Evolutionary conservation across 2,113 vertebrate species (phyloP).

Genomic region (Sprattus sprattus): DNA sequence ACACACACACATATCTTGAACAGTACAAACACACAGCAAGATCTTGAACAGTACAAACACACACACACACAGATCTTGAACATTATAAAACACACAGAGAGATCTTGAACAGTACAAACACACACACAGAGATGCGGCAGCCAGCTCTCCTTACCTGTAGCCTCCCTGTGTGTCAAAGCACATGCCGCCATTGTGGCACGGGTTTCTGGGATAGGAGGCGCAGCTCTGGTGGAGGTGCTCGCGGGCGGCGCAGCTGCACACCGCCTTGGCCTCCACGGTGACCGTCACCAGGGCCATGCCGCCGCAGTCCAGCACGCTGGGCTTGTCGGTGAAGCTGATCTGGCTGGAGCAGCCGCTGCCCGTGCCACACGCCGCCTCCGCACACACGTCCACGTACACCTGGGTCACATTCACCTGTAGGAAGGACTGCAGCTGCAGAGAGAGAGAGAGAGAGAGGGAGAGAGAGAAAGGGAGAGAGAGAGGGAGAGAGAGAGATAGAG

Average conservation of each 20-base stretch:
- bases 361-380: conserved; percentile 63
- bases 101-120: too few relatives aligned
- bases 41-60: too few relatives aligned
- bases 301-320: conserved; percentile 73
- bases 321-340: conserved; percentile 67
- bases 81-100: too few relatives aligned
- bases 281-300: conserved; percentile 75
- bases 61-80: too few relatives aligned
- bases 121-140: too few relatives aligned
- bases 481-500: neutral
- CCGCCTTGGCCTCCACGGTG: conserved; percentile 55
- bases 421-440: conserved; percentile 76
- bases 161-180: conserved; percentile 79
- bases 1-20: too few relatives aligned
- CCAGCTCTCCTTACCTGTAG: conserved; percentile 75
- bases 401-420: conserved; percentile 76
- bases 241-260: conserved; percentile 71
- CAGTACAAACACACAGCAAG: too few relatives aligned
- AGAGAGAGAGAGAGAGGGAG: conserved; percentile 34
- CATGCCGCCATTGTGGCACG: conserved; percentile 81
- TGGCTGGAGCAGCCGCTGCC: conserved; percentile 63
- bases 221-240: conserved; percentile 76
- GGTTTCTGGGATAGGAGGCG: conserved; percentile 72
- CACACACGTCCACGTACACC: conserved; percentile 79
- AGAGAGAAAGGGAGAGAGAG: conserved; percentile 30